Conservation (phyloP, 2,113 vertebrate genomes). For the Petaurus breviceps region DNA sequence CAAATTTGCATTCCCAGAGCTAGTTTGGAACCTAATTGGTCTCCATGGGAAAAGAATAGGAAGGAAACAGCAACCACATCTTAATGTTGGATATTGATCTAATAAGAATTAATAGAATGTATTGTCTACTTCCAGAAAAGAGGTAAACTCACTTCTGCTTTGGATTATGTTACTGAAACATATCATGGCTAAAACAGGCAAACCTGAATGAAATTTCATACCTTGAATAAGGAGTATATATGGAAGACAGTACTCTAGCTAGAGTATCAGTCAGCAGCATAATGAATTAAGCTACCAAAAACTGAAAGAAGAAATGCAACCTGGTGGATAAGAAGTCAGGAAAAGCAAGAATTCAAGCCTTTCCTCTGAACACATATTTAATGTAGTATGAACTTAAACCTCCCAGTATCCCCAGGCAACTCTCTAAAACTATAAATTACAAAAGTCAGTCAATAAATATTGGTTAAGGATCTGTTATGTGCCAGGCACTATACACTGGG, state of each 20-base stretch:
- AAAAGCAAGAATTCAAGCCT: background rate
- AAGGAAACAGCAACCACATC: background rate
- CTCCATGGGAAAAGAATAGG: background rate
- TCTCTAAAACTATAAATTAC: background rate
- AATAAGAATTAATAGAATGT: constrained; percentile 10
- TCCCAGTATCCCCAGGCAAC: background rate
- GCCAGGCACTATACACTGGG: background rate
- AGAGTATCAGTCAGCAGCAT: background rate
- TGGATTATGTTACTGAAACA: background rate
- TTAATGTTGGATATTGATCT: background rate
- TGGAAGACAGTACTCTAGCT: background rate
- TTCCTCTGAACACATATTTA: background rate
- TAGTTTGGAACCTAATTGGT: background rate
- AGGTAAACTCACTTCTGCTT: background rate
- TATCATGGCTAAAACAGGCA: constrained; percentile 26
- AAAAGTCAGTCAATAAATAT: background rate
- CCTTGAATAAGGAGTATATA: constrained; percentile 12
- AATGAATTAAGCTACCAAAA: constrained; percentile 37
- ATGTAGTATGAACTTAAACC: no score
- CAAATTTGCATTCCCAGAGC: background rate
- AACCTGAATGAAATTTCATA: constrained; percentile 39
- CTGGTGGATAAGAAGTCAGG: background rate
- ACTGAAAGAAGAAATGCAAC: no score
- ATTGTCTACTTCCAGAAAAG: background rate
- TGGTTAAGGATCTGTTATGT: background rate